Evolutionary conservation across 2,113 vertebrate genomes (phyloP), one percentile per base, ranked within the genome.

Genomic region (Xiphophorus couchianus): DNA sequence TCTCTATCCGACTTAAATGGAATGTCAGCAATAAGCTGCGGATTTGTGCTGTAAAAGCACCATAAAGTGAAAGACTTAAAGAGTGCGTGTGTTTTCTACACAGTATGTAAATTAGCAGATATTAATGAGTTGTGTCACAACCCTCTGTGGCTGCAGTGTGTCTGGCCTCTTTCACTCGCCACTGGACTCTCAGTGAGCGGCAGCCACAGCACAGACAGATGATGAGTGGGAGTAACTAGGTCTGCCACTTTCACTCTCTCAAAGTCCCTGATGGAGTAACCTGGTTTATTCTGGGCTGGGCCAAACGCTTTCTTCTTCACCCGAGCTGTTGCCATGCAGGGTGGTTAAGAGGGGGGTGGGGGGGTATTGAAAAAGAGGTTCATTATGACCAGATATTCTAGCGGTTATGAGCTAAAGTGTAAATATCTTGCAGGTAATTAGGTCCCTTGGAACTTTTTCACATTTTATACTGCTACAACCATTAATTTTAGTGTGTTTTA

Each of bases 251-350:
- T 81, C 54, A 77, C 80, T 82, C 82, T 74, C 77, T 80, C 66
- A 51, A 22, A 65, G 73, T 93, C 88, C 91, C 90, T 62, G 71
- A 88, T 90, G 89, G 69, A 82, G 76, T 90, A 92, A 92, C 91
- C 91, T 92, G 91, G 85, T 91, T 92, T 92, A 89, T 89, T 88
- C 82, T 85, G 72, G 83, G 88, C 84, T 66, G 73, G 83, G 77
- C 77, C 88, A 79, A 69, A 63, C 51, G 3, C 63, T 74, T 73
- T 82, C 73, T 14, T 79, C 82, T 60, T 87, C 80, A 76, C 78
- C 77, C 80, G 0, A 11, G 31, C 86, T 90, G 88, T 88, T 92
- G 87, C 89, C 83, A 87, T 87, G 91, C 88, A 61, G 76, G 77
- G 37, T 35, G 73, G 54, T 44, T 31, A 65, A 80, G 62, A 31